A percentile compares a stretch with the other conserved stretches of the same genome.
Conservation (phyloP, 2,113 vertebrate species). For the Marmota flaviventris region DNA sequence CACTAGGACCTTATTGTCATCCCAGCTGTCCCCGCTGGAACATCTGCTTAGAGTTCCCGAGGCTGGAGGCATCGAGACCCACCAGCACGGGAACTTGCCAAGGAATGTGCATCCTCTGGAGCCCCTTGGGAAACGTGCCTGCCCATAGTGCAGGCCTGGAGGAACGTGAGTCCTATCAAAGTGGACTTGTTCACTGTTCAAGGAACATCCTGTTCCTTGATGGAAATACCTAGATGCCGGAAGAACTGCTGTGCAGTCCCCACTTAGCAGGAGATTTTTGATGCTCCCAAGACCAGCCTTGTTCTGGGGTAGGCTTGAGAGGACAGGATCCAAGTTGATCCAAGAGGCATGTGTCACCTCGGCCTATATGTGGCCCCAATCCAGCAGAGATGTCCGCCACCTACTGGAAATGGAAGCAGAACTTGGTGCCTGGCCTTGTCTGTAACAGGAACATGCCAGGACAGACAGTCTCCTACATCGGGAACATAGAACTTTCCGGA, state of each 20-base stretch:
- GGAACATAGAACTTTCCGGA: background rate
- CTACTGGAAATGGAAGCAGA: background rate
- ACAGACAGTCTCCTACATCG: background rate
- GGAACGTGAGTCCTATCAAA: background rate
- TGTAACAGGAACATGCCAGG: background rate
- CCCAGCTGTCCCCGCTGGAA: background rate
- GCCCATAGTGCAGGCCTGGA: background rate
- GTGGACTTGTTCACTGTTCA: no score
- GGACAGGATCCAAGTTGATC: no score
- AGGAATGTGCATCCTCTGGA: fast-evolving
- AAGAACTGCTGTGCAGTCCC: background rate
- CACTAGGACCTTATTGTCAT: no score
- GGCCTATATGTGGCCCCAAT: no score
- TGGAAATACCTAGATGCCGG: background rate
- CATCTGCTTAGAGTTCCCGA: fast-evolving
- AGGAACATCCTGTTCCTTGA: background rate
- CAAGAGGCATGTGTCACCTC: no score
- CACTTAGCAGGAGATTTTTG: background rate
- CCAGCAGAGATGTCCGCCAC: background rate
- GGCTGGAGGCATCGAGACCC: no score
- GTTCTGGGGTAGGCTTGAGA: background rate
- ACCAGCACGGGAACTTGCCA: fast-evolving
- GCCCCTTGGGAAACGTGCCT: fast-evolving
- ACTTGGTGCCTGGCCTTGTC: background rate
- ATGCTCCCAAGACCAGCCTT: background rate